Percentiles rank a stretch among this genome's conserved stretches.
Conservation (phyloP, 2,797 vertebrate species). For the Varecia variegata region DNA sequence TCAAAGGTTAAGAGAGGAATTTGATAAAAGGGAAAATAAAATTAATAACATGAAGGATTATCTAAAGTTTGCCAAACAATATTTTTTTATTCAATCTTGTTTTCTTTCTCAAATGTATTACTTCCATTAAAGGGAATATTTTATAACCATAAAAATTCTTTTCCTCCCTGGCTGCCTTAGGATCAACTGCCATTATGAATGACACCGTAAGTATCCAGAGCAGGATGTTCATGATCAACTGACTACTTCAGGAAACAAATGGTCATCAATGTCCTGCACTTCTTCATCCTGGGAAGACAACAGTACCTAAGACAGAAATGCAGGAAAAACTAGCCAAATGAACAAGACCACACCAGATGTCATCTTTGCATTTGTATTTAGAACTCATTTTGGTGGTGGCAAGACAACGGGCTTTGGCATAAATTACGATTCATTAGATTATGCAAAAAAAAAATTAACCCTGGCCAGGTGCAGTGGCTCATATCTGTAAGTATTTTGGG, state of each 20-base stretch:
- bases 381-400: conserved; percentile 98
- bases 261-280: conserved; percentile 95
- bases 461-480: neutral
- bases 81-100: neutral
- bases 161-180: too few relatives aligned
- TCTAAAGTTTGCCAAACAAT: neutral
- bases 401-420: conserved; percentile 99
- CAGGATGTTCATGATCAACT: conserved; percentile 99
- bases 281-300: conserved; percentile 95
- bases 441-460: conserved; percentile 99
- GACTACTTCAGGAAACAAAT: conserved; percentile 99
- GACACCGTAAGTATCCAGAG: conserved; percentile 98
- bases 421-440: conserved; percentile 98
- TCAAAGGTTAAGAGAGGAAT: neutral
- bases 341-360: conserved; percentile 99
- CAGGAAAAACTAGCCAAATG: conserved; percentile 98
- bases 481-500: too few relatives aligned
- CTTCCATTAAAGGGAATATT: neutral
- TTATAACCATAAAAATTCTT: neutral
- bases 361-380: conserved; percentile 98
- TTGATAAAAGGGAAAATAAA: conserved; percentile 28
- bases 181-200: conserved; percentile 81
- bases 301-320: conserved; percentile 98
- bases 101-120: conserved; percentile 22
- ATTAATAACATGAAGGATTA: conserved; percentile 14